A percentile compares a stretch with the other conserved stretches of the same genome.
Evolutionary conservation across 2,113 vertebrate species (phyloP).

Genomic region (Dipodomys ordii): DNA sequence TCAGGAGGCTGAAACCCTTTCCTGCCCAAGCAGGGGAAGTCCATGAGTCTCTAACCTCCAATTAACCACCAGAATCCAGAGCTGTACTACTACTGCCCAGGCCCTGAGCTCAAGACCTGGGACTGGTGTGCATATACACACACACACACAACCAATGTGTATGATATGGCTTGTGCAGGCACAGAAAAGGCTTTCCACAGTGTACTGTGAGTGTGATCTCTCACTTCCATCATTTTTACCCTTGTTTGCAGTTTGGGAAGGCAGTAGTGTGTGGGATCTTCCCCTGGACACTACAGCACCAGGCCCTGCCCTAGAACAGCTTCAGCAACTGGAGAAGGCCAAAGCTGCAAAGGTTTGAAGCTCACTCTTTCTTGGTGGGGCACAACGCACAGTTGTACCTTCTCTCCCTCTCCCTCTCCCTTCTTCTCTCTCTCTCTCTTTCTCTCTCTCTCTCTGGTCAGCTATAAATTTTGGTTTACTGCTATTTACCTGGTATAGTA

Average conservation of each 20-base stretch:
- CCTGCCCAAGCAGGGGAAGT: too few relatives aligned
- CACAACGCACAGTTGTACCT: background rate
- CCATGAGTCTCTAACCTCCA: too few relatives aligned
- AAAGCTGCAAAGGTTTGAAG: constrained; percentile 93
- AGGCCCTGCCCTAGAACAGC: constrained; percentile 95
- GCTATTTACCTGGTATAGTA: background rate
- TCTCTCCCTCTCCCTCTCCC: background rate
- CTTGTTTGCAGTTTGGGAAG: constrained; percentile 93
- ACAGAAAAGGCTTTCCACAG: background rate
- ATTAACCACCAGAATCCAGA: too few relatives aligned
- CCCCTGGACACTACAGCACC: constrained; percentile 94
- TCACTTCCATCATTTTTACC: background rate
- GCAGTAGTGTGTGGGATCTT: constrained; percentile 98
- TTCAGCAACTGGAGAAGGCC: constrained; percentile 97
- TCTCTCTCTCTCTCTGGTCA: background rate
- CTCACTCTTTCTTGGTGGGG: background rate
- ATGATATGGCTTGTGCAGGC: background rate
- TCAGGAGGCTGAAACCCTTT: too few relatives aligned
- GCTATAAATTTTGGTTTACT: background rate
- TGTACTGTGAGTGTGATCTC: background rate
- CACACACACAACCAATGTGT: background rate
- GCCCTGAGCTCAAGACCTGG: too few relatives aligned
- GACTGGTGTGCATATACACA: too few relatives aligned
- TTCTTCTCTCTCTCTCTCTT: background rate
- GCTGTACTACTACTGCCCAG: too few relatives aligned